Evolutionary conservation across 2,888 invertebrate genomes (phyloP), one percentile per base, ranked within the genome.

Genomic region (Taphrorychus bicolor): DNA sequence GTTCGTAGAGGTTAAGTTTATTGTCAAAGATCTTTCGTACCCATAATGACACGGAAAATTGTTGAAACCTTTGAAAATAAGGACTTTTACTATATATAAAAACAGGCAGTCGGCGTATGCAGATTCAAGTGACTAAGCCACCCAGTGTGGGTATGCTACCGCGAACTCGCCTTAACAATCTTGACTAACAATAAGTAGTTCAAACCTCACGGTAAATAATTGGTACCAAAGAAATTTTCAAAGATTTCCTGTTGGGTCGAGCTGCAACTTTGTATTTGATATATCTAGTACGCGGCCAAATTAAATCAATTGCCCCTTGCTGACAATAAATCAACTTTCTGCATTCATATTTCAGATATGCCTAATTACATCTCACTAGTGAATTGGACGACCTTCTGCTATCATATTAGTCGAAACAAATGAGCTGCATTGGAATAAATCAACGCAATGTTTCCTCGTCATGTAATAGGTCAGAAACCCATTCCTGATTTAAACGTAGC

Each of bases 351-450:
- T 49, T 62, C 16, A 62, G 45, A 45, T 45, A 62, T 56, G 48
- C 40, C 62, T 62, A 62, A 56, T 62, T 62, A 56, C 52, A 56
- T 62, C 62, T 48, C 18, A 4, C 14, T 49, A 11, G 24, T 48
- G 22, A 52, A 14, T 22, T 52, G 52, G 14, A 22, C 22, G 56
- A 62, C 62, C 62, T 62, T 62, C 62, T 62, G 62, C 54, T 62
- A 62, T 62, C 62, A 62, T 54, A 62, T 62, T 62, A 62, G 54
- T 56, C 56, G 49, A 61, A 56, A 16, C 54, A 11, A 62, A 56
- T 23, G 62, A 40, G 45, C 22, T 23, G 24, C 48, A 56, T 62
- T 62, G 16, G 41, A 53, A 61, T 61, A 61, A 61, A 61, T 61
- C 61, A 61, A 53, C 45, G 54, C 32, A 32, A 32, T 11, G 11